Evolutionary conservation across 1,140 invertebrate species (phyloP).

Genomic region (Ladona fulva): DNA sequence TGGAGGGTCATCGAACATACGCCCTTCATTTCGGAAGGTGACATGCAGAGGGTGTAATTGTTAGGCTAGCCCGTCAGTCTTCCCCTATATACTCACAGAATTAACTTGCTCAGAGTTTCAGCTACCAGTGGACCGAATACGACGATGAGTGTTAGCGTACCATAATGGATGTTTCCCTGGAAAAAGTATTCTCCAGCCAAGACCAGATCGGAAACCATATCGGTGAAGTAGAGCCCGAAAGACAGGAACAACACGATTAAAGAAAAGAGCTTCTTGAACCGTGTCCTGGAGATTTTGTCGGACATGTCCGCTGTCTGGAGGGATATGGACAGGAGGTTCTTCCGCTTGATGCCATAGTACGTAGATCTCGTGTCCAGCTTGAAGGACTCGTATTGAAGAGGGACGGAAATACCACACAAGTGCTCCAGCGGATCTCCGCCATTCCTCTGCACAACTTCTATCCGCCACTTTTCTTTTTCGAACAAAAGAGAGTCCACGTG

Average conservation of each 20-base stretch:
- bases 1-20: too few relatives aligned
- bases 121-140: background rate
- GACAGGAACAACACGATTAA: background rate
- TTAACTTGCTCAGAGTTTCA: background rate
- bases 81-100: slow-evolving; percentile 2
- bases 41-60: too few relatives aligned
- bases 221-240: background rate
- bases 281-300: background rate
- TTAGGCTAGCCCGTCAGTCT: too few relatives aligned
- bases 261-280: background rate
- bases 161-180: background rate
- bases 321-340: background rate
- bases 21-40: too few relatives aligned
- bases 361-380: background rate
- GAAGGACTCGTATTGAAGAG: background rate
- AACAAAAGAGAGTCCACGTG: background rate
- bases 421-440: background rate
- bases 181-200: background rate
- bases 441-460: background rate
- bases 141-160: background rate
- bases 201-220: background rate
- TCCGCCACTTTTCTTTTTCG: background rate
- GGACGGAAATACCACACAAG: background rate
- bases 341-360: background rate
- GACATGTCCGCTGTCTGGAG: background rate